Evolutionary conservation across 1,140 invertebrate species (phyloP).

Genomic region (Trachelipus rathkii): DNA sequence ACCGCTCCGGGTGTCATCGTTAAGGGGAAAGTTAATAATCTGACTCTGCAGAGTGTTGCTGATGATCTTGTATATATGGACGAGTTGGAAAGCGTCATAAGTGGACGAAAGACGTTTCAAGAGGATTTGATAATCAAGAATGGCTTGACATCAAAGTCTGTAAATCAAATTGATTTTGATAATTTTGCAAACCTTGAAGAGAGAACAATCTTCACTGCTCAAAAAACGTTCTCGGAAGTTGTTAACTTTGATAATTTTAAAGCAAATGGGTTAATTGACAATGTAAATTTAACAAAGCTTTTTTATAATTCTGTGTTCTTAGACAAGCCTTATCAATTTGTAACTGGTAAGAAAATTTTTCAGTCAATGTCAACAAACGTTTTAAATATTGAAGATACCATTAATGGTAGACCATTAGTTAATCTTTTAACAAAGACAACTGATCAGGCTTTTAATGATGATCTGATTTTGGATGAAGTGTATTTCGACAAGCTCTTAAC

Average conservation of each 20-base stretch:
- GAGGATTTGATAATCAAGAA: background rate
- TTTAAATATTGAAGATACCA: background rate
- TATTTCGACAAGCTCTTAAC: background rate
- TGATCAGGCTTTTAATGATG: background rate
- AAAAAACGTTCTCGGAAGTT: background rate
- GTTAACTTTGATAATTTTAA: background rate
- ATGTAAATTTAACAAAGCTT: background rate
- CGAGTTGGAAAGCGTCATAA: background rate
- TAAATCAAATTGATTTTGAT: background rate
- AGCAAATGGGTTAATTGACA: background rate
- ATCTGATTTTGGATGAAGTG: background rate
- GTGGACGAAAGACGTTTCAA: background rate
- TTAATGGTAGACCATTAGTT: background rate
- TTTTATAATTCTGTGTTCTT: background rate
- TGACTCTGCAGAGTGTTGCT: background rate
- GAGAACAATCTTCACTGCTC: background rate
- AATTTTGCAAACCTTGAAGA: background rate
- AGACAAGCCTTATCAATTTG: background rate
- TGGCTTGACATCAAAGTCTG: background rate
- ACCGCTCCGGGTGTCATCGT: background rate
- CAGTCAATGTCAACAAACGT: background rate
- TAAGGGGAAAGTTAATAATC: background rate
- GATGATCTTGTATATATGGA: background rate
- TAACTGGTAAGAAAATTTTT: background rate
- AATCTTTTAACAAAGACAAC: background rate